These are phyloP conservation scores for Tetramorium bicarinatum DNA, from an alignment of 2,888 invertebrate genomes.

Conservation along the genomic window DNA sequence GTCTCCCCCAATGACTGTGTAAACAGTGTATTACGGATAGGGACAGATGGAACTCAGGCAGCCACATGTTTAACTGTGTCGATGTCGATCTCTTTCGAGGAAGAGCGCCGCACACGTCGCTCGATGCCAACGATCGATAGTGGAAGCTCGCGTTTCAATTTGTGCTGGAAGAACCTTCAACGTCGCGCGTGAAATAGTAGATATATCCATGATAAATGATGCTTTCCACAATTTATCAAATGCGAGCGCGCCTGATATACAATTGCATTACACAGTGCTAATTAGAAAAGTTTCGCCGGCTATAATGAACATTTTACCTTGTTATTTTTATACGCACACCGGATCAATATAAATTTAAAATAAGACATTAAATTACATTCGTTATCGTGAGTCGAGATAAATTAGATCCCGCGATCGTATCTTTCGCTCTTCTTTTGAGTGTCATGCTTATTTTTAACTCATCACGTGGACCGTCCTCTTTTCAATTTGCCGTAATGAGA, in stretches of 20 bases:
- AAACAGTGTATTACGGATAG: slow-evolving; percentile 66
- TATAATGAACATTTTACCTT: slow-evolving; percentile 36
- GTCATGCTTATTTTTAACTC: background rate
- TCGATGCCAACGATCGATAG: slow-evolving; percentile 36
- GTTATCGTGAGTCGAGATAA: background rate
- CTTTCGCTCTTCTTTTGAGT: background rate
- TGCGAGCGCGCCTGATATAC: slow-evolving; percentile 19
- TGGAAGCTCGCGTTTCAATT: slow-evolving; percentile 51
- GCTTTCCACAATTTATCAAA: slow-evolving; percentile 53
- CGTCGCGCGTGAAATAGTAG: slow-evolving; percentile 34
- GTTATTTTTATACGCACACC: slow-evolving; percentile 23
- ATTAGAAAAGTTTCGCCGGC: slow-evolving; percentile 46
- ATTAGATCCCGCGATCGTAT: background rate
- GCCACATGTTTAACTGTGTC: slow-evolving; percentile 69
- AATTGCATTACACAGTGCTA: slow-evolving; percentile 37
- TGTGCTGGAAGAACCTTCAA: slow-evolving; percentile 49
- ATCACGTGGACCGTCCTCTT: background rate
- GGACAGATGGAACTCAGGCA: slow-evolving; percentile 60
- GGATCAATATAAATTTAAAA: slow-evolving; percentile 25
- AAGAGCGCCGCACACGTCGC: slow-evolving; percentile 19
- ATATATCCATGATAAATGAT: slow-evolving; percentile 49
- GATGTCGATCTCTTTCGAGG: slow-evolving; percentile 70
- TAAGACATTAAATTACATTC: background rate
- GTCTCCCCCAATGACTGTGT: slow-evolving; percentile 63
- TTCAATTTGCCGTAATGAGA: background rate